A percentile compares a stretch with the other conserved stretches of the same genome.
phyloP scores from a whole-genome alignment of 1,140 invertebrate species.

The Scaptomyza graminum region DNA sequence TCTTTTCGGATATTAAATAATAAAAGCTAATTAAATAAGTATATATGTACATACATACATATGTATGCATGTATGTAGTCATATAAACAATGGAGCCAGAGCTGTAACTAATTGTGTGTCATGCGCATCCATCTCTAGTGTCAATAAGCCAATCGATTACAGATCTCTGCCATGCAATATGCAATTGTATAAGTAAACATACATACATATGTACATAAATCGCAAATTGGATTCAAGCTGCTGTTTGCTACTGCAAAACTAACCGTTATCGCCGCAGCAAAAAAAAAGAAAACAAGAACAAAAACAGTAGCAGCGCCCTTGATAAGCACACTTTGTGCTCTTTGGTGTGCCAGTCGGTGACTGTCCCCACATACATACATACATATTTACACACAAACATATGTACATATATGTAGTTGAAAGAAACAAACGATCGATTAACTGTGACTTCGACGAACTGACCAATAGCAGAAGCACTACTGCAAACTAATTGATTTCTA shows the following conservation, averaged over 20 bases:
- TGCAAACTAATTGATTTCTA: slow-evolving; percentile 40
- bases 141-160: slow-evolving; percentile 16
- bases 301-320: slow-evolving; percentile 11
- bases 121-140: slow-evolving; percentile 5
- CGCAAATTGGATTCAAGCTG: background rate
- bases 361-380: slow-evolving; percentile 1
- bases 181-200: background rate
- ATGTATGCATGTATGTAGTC: too few relatives aligned
- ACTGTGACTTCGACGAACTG: background rate
- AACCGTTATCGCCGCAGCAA: slow-evolving; percentile 14
- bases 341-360: slow-evolving; percentile 24
- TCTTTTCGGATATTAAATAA: too few relatives aligned
- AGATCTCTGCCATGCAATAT: slow-evolving; percentile 6
- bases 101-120: background rate
- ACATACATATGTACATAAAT: background rate
- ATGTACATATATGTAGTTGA: slow-evolving; percentile 1
- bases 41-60: too few relatives aligned
- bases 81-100: background rate
- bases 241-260: slow-evolving; percentile 9
- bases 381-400: too few relatives aligned
- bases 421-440: slow-evolving; percentile 26
- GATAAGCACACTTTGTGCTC: slow-evolving; percentile 30
- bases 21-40: too few relatives aligned
- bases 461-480: background rate
- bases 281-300: background rate